Conservation (phyloP, 2,113 vertebrate genomes). For the Chionomys nivalis region DNA sequence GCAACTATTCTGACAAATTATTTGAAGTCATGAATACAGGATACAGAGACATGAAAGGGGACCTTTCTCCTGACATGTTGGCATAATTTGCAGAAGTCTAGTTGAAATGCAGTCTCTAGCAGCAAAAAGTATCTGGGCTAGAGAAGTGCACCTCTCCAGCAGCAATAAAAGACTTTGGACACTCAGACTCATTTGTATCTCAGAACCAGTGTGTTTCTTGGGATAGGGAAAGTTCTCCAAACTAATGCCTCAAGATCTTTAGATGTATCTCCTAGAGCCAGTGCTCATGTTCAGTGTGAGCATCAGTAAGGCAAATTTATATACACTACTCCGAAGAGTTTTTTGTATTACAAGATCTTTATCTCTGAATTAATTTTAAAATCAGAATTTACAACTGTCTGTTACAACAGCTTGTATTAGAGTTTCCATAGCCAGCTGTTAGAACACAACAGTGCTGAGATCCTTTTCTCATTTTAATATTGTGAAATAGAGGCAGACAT, state of each 20-base stretch:
- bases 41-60: not conserved
- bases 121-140: not conserved
- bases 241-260: not conserved
- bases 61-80: not conserved
- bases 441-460: not conserved
- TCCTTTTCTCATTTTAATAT: not conserved
- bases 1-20: not conserved
- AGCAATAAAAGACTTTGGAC: not conserved
- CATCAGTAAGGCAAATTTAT: not conserved
- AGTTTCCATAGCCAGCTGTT: not conserved
- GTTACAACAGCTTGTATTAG: not conserved
- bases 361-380: not conserved
- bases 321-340: not conserved
- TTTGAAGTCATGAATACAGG: not conserved
- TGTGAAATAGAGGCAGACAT: not conserved
- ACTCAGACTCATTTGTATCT: not conserved
- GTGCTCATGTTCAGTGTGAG: not conserved
- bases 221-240: not conserved
- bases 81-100: not conserved
- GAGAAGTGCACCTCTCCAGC: not conserved
- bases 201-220: not conserved
- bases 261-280: not conserved
- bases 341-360: not conserved
- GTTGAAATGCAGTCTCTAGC: not conserved
- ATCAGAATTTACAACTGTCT: not conserved